phyloP scores from a whole-genome alignment of 2,888 invertebrate species.

The Hirtodrosophila duncani region DNA sequence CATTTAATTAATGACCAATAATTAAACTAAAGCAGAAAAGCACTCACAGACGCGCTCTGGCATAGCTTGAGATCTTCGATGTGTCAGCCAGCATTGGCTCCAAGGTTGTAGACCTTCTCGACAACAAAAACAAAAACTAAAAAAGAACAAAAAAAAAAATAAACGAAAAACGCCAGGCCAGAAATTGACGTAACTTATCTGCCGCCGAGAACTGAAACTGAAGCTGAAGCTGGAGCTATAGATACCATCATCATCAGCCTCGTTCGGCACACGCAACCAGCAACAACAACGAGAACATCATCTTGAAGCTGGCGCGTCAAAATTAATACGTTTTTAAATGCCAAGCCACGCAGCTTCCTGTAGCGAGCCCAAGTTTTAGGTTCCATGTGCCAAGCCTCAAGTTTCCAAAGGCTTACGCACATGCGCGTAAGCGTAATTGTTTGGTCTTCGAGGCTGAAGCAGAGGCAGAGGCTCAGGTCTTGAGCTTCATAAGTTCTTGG shows the following conservation, averaged over 20 bases:
- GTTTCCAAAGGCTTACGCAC: slow-evolving; percentile 61
- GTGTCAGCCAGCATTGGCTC: slow-evolving; percentile 19
- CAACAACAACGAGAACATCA: slow-evolving; percentile 16
- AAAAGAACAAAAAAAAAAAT: slow-evolving; percentile 5
- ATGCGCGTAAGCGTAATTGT: slow-evolving; percentile 72
- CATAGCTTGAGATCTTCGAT: slow-evolving; percentile 10
- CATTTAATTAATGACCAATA: slow-evolving; percentile 61
- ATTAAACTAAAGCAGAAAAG: slow-evolving; percentile 43
- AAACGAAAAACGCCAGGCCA: slow-evolving; percentile 20
- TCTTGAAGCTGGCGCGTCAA: slow-evolving; percentile 58
- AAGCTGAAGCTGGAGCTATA: slow-evolving; percentile 39
- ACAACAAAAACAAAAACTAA: slow-evolving; percentile 28
- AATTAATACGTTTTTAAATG: slow-evolving; percentile 72
- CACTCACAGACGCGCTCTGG: not conserved
- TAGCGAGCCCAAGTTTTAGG: slow-evolving; percentile 26
- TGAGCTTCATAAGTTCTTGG: slow-evolving; percentile 33
- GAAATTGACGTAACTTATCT: slow-evolving; percentile 72
- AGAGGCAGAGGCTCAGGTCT: slow-evolving; percentile 8
- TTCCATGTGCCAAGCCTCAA: slow-evolving; percentile 20
- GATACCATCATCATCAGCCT: slow-evolving; percentile 61
- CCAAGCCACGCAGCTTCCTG: slow-evolving; percentile 69
- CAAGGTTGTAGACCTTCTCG: slow-evolving; percentile 66
- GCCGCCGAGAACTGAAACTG: too few species aligned
- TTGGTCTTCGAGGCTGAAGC: slow-evolving; percentile 26
- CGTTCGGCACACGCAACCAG: slow-evolving; percentile 35